Percentiles rank a stretch among this genome's conserved stretches.
Conservation (phyloP, 92 coral and sea anemone species). For the Virgularia gustaviana region DNA sequence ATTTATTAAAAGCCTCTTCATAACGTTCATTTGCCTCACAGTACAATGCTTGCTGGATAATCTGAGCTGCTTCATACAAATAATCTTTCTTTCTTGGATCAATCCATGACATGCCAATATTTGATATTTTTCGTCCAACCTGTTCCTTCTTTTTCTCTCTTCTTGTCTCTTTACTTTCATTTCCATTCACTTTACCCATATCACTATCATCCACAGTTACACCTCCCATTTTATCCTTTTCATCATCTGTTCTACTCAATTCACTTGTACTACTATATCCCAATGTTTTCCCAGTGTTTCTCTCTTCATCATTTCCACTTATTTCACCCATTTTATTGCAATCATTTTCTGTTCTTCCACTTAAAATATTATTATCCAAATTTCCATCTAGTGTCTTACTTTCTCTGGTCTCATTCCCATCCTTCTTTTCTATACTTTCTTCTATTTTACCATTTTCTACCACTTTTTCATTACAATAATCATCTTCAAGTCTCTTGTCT, state of each 20-base stretch:
- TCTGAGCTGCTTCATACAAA: conserved; percentile 77
- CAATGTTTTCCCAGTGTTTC: too few relatives aligned
- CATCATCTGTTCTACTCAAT: background rate
- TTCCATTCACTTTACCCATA: background rate
- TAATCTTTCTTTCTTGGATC: conserved; percentile 67
- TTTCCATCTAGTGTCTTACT: too few relatives aligned
- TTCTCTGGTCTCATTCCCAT: too few relatives aligned
- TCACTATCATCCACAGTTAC: background rate
- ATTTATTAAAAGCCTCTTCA: conserved; percentile 85
- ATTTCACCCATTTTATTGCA: too few relatives aligned
- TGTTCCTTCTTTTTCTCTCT: conserved; percentile 6
- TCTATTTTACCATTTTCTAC: too few relatives aligned
- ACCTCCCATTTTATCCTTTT: background rate
- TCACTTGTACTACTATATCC: too few relatives aligned
- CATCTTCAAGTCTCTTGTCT: too few relatives aligned
- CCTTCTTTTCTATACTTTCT: too few relatives aligned
- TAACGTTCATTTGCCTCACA: conserved; percentile 86
- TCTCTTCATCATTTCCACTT: too few relatives aligned
- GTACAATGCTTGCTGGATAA: conserved; percentile 76
- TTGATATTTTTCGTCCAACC: conserved; percentile 32
- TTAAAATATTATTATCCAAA: too few relatives aligned
- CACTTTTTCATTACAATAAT: too few relatives aligned
- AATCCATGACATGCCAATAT: conserved; percentile 52
- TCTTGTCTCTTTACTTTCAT: conserved; percentile 1
- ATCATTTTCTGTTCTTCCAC: too few relatives aligned